Evolutionary conservation across 2,113 vertebrate species (phyloP).

Genomic region (Bombycilla garrulus): DNA sequence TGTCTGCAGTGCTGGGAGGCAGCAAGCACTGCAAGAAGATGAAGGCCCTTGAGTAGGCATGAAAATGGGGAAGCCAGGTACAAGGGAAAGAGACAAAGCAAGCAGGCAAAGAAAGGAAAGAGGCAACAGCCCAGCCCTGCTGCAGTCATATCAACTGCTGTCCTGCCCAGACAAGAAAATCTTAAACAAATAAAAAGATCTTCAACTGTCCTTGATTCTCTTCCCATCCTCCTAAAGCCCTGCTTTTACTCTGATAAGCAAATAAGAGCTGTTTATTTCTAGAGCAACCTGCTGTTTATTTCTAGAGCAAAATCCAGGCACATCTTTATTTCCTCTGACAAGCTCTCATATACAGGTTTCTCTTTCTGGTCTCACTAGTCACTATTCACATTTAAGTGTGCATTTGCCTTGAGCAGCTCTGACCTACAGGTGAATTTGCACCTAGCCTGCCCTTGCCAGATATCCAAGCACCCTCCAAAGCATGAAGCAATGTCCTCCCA

Average conservation of each 20-base stretch:
- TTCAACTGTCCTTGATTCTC: neutral
- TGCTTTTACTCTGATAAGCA: neutral
- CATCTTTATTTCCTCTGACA: neutral
- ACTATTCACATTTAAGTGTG: neutral
- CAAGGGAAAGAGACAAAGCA: neutral
- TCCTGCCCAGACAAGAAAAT: neutral
- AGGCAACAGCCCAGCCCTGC: neutral
- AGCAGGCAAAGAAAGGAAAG: neutral
- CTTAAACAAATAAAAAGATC: neutral
- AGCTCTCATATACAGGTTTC: neutral
- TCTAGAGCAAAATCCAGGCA: neutral
- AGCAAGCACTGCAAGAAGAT: neutral
- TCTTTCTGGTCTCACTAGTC: neutral
- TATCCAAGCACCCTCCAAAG: neutral
- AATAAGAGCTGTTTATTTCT: neutral
- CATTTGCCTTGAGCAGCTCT: neutral
- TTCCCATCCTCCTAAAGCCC: neutral
- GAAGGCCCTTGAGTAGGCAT: neutral
- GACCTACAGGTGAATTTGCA: neutral
- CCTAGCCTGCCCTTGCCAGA: neutral
- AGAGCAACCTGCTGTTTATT: neutral
- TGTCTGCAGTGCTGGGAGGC: neutral
- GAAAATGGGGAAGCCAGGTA: neutral
- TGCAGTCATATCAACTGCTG: neutral
- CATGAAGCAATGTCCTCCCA: neutral